A percentile compares a stretch with the other conserved stretches of the same genome.
Evolutionary conservation across 1,140 invertebrate genomes (phyloP).

Genomic region (Magallana angulata): DNA sequence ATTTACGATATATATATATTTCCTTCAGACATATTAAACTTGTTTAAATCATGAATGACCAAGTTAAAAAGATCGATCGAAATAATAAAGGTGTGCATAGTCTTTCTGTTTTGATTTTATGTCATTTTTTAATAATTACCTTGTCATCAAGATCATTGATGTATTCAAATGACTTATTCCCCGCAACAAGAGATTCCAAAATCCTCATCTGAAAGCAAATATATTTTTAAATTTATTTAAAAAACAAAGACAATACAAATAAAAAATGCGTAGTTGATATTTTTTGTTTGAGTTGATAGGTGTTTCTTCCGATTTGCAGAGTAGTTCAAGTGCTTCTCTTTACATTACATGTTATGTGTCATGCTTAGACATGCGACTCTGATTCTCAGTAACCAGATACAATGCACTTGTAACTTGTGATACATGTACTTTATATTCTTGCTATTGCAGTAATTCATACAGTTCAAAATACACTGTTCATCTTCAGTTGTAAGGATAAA

Average conservation of each 20-base stretch:
- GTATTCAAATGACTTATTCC: conserved; percentile 56
- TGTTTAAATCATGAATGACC: not conserved
- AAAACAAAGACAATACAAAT: not conserved
- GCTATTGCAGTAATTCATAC: not conserved
- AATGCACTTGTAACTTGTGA: not conserved
- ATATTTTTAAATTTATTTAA: not conserved
- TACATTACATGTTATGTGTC: not conserved
- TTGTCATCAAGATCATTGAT: conserved; percentile 48
- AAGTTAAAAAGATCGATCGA: not conserved
- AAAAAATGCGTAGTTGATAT: not conserved
- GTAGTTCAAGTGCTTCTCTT: not conserved
- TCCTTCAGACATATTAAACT: too few relatives aligned
- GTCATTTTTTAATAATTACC: not conserved
- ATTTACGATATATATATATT: too few relatives aligned
- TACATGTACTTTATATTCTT: not conserved
- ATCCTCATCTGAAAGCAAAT: conserved; percentile 44
- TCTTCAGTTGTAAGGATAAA: too few relatives aligned
- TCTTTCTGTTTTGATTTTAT: not conserved
- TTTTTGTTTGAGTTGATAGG: not conserved
- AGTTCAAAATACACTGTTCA: not conserved
- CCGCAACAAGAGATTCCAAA: conserved; percentile 52
- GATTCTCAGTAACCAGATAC: not conserved
- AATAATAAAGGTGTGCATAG: not conserved
- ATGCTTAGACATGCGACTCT: not conserved
- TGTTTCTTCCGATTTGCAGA: not conserved